These are phyloP conservation scores for Anthopleura sola DNA, from an alignment of 64 coral and sea anemone species.

Conservation along the genomic window DNA sequence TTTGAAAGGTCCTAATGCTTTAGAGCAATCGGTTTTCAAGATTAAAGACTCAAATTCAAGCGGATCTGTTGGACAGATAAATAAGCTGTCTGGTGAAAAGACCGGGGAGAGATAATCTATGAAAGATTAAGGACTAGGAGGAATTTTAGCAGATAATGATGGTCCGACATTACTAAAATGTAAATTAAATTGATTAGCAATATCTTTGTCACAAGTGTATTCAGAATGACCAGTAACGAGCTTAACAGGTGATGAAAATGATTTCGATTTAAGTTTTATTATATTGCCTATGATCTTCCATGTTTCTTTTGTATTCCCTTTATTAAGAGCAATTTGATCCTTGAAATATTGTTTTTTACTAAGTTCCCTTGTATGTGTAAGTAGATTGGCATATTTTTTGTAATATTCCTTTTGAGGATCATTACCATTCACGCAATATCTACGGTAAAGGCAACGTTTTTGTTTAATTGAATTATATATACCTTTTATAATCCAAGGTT, in stretches of 20 bases:
- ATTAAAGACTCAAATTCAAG: not conserved
- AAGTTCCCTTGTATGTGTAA: not conserved
- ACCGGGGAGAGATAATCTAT: not conserved
- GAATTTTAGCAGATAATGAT: not conserved
- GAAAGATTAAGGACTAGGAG: not conserved
- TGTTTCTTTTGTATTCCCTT: conserved; percentile 15
- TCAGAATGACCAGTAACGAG: not conserved
- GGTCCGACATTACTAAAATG: conserved; percentile 8
- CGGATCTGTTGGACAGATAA: conserved; percentile 1
- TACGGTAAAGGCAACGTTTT: not conserved
- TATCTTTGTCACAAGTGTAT: not conserved
- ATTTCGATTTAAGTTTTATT: not conserved
- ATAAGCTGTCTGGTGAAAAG: not conserved
- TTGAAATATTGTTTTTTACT: conserved; percentile 16
- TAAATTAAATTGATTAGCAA: conserved; percentile 19
- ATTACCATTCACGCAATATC: not conserved
- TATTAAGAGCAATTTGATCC: not conserved
- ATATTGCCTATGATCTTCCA: conserved; percentile 11
- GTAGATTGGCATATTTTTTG: not conserved
- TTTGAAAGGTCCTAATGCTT: too few relatives aligned
- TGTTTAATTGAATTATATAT: not conserved
- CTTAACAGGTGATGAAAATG: not conserved
- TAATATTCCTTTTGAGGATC: conserved; percentile 4
- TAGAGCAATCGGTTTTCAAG: not conserved
- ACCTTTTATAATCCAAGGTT: not conserved